Evolutionary conservation across 30 jellyfish, hydroid and myxozoan genomes (phyloP), one percentile per base, ranked within the genome.

Genomic region (Phacellophora camtschatica): DNA sequence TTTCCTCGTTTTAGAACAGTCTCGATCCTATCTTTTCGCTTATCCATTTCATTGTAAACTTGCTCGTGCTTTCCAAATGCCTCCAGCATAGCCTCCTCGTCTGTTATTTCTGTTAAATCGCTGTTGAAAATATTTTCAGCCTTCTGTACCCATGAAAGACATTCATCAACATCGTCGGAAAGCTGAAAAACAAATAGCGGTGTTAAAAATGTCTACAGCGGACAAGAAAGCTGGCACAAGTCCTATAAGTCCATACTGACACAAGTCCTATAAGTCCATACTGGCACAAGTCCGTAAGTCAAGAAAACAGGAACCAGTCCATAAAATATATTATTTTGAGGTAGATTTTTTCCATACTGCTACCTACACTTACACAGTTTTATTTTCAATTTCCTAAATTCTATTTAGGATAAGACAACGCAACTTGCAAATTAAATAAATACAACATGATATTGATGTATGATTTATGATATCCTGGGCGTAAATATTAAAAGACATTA

Each of bases 51-150:
- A 11, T 53, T 30, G 66, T 73, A 84, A 19, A 84, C 37, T 32
- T 49, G 54, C 28, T 84, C 95, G 54, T 84, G 95, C 50, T 46
- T 84, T 9, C 95, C 82, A 35, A 84, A 64, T 30, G 91, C 91
- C 39, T 74, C 89, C 55, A 85, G 65, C 89, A 85, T 71, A 15
- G 74, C 84, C 23, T 85, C 96, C 55, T 85, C 96, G 30, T 85
- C 96, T 0, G 89, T 54, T 15, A 85, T 85, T 22, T 66, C 25
- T 13, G 87, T 85, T 22, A 85, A 50, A 65, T 85, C 96, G 29
- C 75, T 56, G 66, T 68, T 48, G 51, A 85, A 85, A 29, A 85
- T 75, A 18, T 18, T 22, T 64, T 64, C 85, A 9, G 96, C 96
- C 6, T 45, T 70, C 11, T 74, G 80, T 18, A 85, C 75, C 96